phyloP scores from a whole-genome alignment of 2,888 invertebrate genomes.

The Spilarctia lutea region DNA sequence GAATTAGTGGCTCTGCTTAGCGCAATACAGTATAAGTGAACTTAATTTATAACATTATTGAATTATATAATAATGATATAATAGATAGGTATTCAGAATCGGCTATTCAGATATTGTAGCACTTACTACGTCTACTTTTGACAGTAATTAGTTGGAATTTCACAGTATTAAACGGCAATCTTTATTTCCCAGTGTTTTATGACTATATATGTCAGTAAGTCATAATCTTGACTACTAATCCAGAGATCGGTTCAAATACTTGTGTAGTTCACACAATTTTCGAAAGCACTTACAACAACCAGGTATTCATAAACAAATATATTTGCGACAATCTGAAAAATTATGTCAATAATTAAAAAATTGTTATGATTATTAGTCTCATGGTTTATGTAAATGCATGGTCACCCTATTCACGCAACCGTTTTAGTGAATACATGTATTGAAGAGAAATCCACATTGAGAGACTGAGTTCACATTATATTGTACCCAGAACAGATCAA shows the following conservation, averaged over 20 bases:
- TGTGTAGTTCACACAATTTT: too few species aligned
- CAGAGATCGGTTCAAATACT: too few species aligned
- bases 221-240: too few species aligned
- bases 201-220: too few species aligned
- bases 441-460: slow-evolving; percentile 48
- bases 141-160: background rate
- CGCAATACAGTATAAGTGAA: too few species aligned
- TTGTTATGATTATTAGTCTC: too few species aligned
- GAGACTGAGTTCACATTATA: slow-evolving; percentile 42
- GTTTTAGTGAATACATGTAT: slow-evolving; percentile 49
- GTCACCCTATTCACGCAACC: slow-evolving; percentile 44
- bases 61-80: too few species aligned
- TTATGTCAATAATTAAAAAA: background rate
- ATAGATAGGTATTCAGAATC: background rate
- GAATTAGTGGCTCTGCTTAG: too few species aligned
- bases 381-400: slow-evolving; percentile 17
- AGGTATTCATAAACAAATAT: too few species aligned
- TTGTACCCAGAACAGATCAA: slow-evolving; percentile 35
- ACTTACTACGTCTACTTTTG: background rate
- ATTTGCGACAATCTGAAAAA: too few species aligned
- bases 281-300: too few species aligned
- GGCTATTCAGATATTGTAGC: background rate
- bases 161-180: background rate
- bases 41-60: too few species aligned
- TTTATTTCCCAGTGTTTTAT: background rate